Percentiles rank a stretch among this genome's conserved stretches.
Conservation (phyloP, 2,113 vertebrate species). For the Myotis yumanensis region DNA sequence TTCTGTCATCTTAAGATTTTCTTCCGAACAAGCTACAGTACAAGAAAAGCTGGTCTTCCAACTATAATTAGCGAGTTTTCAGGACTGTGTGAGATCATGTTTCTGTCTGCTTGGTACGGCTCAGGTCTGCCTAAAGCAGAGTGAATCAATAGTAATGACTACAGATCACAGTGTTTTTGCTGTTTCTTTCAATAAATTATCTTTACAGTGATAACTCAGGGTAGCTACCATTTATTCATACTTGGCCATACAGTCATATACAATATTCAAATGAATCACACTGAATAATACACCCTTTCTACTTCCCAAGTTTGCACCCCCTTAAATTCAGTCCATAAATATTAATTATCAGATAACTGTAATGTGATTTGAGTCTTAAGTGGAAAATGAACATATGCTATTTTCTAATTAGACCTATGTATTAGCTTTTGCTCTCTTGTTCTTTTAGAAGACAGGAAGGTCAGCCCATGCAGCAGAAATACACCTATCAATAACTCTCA, state of each 20-base stretch:
- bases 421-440: not conserved
- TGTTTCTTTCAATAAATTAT: slow-evolving; percentile 63
- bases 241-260: not conserved
- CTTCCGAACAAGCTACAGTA: not conserved
- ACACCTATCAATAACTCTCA: not conserved
- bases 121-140: slow-evolving; percentile 23
- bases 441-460: not conserved
- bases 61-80: slow-evolving; percentile 44
- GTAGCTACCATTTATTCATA: slow-evolving; percentile 28
- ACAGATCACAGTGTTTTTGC: not conserved
- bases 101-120: slow-evolving; percentile 30
- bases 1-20: not conserved
- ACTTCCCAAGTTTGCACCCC: not conserved
- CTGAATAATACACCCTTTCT: not conserved
- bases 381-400: not conserved
- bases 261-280: not conserved
- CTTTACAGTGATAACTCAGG: not conserved
- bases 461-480: not conserved
- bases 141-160: slow-evolving; percentile 45
- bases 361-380: slow-evolving; percentile 18
- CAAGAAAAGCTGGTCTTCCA: rapidly evolving
- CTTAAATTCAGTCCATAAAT: slow-evolving; percentile 24
- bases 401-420: not conserved
- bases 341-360: slow-evolving; percentile 35
- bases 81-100: slow-evolving; percentile 30